Evolutionary conservation across 2,113 vertebrate genomes (phyloP), one percentile per base, ranked within the genome.

Genomic region (Bolborhynchus lineola): DNA sequence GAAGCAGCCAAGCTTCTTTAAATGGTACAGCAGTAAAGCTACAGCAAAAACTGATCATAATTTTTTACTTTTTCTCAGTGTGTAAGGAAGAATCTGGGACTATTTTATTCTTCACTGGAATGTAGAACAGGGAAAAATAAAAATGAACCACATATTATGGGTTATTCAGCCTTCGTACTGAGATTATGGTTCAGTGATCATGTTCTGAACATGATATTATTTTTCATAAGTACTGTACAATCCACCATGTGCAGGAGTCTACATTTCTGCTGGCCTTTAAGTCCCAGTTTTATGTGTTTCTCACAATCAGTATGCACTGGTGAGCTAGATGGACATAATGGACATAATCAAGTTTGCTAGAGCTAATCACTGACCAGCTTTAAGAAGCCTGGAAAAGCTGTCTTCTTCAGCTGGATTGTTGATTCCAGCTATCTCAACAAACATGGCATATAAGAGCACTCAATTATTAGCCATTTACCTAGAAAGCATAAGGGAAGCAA

Each of bases 381-480:
- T 91, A 95, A 72, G 85, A 70, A 71, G 46, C 90, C 67, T 12
- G 0, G 13, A 93, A 90, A 76, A 90, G 50, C 71, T 74, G 53
- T 94, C 96, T 94, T 67, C 92, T 95, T 59, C 82, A 94, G 53
- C 59, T 95, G 87, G 82, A 80, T 35, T 74, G 82, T 74, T 9
- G 1, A 82, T 93, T 83, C 88, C 83, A 95, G 46, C n/a, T 70
- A 62, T 63, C 63, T 85, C 67, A 74, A 71, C 67, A 92, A 95
- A 82, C 50, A 63, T 13, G 20, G 75, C 65, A 46, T 35, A 70
- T 20, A 80, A 5, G 18, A 91, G 50, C 15, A 37, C 55, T 77
- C 46, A 7, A 1, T 74, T 72, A 71, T 76, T 49, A 80, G 31
- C 17, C 59, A 35, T 53, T 88, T 57, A 47, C 25, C 26, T 33